Conservation (phyloP, 23 tunicate species). For the Trididemnum miniatum region DNA sequence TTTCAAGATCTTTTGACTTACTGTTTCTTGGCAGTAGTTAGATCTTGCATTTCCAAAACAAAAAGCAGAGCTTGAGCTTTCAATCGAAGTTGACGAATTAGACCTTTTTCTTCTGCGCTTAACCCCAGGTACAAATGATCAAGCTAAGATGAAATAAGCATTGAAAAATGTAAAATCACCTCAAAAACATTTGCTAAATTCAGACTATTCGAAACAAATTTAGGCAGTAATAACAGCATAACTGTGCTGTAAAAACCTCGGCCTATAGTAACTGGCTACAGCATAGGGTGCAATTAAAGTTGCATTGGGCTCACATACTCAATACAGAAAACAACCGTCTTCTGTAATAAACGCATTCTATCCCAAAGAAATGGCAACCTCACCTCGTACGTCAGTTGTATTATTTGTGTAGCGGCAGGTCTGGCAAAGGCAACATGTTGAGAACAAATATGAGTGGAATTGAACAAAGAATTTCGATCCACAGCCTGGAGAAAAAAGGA, state of each 20-base stretch:
- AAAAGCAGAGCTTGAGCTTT: constrained; percentile 88
- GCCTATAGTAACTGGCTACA: too few relatives aligned
- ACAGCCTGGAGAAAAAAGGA: constrained; percentile 66
- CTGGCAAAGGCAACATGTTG: constrained; percentile 71
- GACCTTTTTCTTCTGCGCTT: constrained; percentile 70
- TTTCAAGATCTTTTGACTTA: too few relatives aligned
- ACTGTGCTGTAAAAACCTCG: too few relatives aligned
- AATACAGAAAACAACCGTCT: too few relatives aligned
- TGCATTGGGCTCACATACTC: too few relatives aligned
- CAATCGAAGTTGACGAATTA: constrained; percentile 62
- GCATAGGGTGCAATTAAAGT: too few relatives aligned
- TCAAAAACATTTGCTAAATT: too few relatives aligned
- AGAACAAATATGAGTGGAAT: constrained; percentile 50
- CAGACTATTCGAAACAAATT: too few relatives aligned
- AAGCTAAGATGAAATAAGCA: constrained; percentile 28
- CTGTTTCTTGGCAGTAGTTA: constrained; percentile 20
- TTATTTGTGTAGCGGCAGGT: constrained; percentile 73
- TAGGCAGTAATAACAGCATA: too few relatives aligned
- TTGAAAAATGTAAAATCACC: not conserved
- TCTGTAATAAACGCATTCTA: too few relatives aligned
- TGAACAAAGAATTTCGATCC: constrained; percentile 58
- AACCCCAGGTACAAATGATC: constrained; percentile 82
- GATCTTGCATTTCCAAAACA: constrained; percentile 70
- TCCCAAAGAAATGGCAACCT: too few relatives aligned
- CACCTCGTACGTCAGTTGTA: constrained; percentile 74